Evolutionary conservation across 2,888 invertebrate species (phyloP).

Genomic region (Aplocera efformata): DNA sequence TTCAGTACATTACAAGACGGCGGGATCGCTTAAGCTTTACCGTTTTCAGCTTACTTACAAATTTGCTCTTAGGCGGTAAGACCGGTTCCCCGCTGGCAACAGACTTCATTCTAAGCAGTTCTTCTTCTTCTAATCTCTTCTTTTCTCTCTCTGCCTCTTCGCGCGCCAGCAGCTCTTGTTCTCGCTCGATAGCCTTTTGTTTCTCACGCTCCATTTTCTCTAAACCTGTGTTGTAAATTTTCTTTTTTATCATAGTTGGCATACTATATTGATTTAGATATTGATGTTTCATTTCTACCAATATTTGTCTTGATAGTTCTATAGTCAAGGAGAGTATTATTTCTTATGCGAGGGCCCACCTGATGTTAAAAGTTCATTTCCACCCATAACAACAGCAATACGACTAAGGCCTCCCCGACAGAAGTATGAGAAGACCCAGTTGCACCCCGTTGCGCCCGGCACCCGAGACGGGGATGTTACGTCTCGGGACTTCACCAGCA

Average conservation of each 20-base stretch:
- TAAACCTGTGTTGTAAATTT: conserved; percentile 81
- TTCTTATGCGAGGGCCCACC: no score
- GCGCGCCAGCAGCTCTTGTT: conserved; percentile 83
- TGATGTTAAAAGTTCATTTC: no score
- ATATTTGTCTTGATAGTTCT: no score
- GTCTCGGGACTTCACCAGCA: no score
- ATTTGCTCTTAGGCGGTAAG: conserved; percentile 80
- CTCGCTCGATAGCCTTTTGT: conserved; percentile 90
- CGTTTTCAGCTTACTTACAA: conserved; percentile 63
- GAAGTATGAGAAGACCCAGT: no score
- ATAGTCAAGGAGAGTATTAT: no score
- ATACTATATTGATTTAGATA: neutral
- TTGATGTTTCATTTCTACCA: no score
- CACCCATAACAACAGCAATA: no score
- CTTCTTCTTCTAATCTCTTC: conserved; percentile 81
- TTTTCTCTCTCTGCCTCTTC: conserved; percentile 84
- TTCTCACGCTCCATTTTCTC: conserved; percentile 99
- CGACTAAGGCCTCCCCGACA: no score
- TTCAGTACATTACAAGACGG: neutral
- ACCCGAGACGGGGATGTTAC: no score
- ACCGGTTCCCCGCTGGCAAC: conserved; percentile 64
- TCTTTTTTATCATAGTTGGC: no score
- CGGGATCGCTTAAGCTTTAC: neutral
- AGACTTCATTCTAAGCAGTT: conserved; percentile 59
- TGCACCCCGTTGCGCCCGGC: no score